Evolutionary conservation across 1,140 invertebrate genomes (phyloP).

Genomic region (Sipha flava): DNA sequence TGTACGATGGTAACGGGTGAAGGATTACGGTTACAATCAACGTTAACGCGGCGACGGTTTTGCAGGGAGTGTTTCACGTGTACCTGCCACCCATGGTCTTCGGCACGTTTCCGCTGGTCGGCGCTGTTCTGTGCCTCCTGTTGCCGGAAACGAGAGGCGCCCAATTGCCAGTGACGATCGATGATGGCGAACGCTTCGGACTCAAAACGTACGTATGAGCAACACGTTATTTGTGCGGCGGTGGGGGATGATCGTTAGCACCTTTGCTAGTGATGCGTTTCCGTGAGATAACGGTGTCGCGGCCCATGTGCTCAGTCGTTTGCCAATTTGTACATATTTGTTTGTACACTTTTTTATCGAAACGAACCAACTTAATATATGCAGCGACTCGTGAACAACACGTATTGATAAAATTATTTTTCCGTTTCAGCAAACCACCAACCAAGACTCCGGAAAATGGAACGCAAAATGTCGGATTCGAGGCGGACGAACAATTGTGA

Average conservation of each 20-base stretch:
- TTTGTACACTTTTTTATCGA: too few species aligned
- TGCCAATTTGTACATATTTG: too few species aligned
- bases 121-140: conserved; percentile 62
- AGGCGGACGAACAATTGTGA: not conserved
- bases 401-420: not conserved
- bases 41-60: not conserved
- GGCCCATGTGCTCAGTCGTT: too few species aligned
- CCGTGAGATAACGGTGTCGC: too few species aligned
- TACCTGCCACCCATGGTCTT: conserved; percentile 64
- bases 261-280: too few species aligned
- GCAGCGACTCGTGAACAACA: too few species aligned
- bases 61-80: conserved; percentile 56
- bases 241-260: too few species aligned
- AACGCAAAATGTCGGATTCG: not conserved
- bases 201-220: conserved; percentile 40
- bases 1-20: too few species aligned
- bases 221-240: too few species aligned
- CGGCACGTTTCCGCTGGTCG: conserved; percentile 60
- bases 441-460: not conserved
- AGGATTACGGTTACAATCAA: too few species aligned
- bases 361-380: too few species aligned
- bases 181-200: conserved; percentile 77
- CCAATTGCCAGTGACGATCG: conserved; percentile 70
- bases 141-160: conserved; percentile 74
- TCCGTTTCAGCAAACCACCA: not conserved